Evolutionary conservation across 2,797 vertebrate genomes (phyloP).

Genomic region (Phrynocephalus forsythii): DNA sequence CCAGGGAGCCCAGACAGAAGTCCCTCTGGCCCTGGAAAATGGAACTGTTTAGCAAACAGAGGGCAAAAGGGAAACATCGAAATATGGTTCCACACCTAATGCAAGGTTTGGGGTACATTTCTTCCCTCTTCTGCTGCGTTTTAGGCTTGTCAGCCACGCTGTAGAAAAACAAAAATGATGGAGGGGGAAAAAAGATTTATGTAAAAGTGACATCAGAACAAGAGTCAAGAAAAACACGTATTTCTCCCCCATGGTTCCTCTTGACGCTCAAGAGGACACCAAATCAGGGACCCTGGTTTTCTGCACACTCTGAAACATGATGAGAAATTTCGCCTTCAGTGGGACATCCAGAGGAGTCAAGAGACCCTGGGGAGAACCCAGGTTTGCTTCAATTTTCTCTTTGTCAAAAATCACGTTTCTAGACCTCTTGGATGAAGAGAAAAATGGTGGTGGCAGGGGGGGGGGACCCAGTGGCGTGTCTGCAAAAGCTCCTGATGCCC

Average conservation of each 20-base stretch:
- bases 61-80: slow-evolving; percentile 75
- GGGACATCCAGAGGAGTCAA: slow-evolving; percentile 13
- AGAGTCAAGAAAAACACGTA: slow-evolving; percentile 62
- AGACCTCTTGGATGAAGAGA: not conserved
- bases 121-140: slow-evolving; percentile 77
- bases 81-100: slow-evolving; percentile 75
- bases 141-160: slow-evolving; percentile 78
- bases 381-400: not conserved
- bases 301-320: slow-evolving; percentile 34
- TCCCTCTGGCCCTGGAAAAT: slow-evolving; percentile 48
- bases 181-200: slow-evolving; percentile 73
- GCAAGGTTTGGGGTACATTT: slow-evolving; percentile 76
- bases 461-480: not conserved
- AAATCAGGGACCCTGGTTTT: slow-evolving; percentile 41
- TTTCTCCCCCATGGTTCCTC: slow-evolving; percentile 39
- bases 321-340: not conserved
- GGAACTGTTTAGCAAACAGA: slow-evolving; percentile 64
- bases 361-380: not conserved
- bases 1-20: slow-evolving; percentile 49
- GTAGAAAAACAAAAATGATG: slow-evolving; percentile 77
- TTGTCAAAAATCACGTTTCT: not conserved
- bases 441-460: not conserved
- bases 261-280: slow-evolving; percentile 59
- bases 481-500: not conserved
- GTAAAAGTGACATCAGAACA: slow-evolving; percentile 73